A percentile compares a stretch with the other conserved stretches of the same genome.
phyloP scores from a whole-genome alignment of 2,888 invertebrate genomes.

The Pristionchus arcanus region DNA sequence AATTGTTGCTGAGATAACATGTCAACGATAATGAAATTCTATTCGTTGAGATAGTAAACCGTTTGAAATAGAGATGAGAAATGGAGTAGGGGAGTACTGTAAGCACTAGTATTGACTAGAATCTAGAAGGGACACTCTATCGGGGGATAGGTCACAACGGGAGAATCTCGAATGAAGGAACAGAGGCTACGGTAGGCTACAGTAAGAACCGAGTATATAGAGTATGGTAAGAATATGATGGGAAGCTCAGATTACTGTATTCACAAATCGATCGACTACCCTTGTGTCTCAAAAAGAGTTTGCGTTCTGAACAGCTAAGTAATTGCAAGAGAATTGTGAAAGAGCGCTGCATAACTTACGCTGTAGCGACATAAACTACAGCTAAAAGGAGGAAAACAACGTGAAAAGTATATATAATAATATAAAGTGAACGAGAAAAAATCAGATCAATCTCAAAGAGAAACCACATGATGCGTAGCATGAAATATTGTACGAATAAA shows the following conservation, averaged over 20 bases:
- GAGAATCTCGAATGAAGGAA: background rate
- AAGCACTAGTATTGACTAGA: slow-evolving; percentile 23
- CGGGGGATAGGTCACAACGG: background rate
- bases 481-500: background rate
- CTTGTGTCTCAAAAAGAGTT: slow-evolving; percentile 4
- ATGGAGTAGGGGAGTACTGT: background rate
- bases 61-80: slow-evolving; percentile 1
- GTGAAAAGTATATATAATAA: slow-evolving; percentile 6
- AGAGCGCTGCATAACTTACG: background rate
- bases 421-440: slow-evolving; percentile 23
- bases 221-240: slow-evolving; percentile 20
- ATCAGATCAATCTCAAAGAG: slow-evolving; percentile 45
- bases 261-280: slow-evolving; percentile 28
- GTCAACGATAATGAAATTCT: slow-evolving; percentile 2
- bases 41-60: slow-evolving; percentile 26
- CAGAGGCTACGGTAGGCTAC: background rate
- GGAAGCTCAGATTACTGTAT: background rate
- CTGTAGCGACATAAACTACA: slow-evolving; percentile 18
- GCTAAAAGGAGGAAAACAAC: background rate
- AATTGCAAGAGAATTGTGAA: slow-evolving; percentile 20
- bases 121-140: background rate
- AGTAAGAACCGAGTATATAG: background rate
- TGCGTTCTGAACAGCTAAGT: slow-evolving; percentile 1
- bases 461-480: slow-evolving; percentile 36
- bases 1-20: background rate